These are phyloP conservation scores for Eubasilissa splendida DNA, from an alignment of 2,888 invertebrate species.

Conservation along the genomic window DNA sequence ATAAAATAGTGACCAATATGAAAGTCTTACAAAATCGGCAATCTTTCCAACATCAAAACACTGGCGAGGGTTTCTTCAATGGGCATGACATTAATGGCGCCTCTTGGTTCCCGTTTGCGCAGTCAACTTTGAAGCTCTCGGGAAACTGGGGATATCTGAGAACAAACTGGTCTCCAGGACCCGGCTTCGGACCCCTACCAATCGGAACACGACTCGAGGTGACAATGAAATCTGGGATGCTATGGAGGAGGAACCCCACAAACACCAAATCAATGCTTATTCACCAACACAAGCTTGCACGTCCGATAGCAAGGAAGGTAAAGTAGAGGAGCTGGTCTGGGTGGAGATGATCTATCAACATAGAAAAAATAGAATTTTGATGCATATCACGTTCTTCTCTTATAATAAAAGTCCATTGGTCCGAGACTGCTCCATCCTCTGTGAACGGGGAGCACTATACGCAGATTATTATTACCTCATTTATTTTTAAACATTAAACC, in stretches of 20 bases:
- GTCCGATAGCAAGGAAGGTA: constrained; percentile 49
- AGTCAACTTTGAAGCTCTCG: constrained; percentile 55
- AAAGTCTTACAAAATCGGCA: neutral
- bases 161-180: constrained; percentile 6
- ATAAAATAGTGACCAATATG: too few species aligned
- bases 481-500: too few species aligned
- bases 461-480: too few species aligned
- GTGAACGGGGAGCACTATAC: too few species aligned
- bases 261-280: constrained; percentile 49
- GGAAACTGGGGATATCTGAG: constrained; percentile 48
- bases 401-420: too few species aligned
- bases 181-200: constrained; percentile 18
- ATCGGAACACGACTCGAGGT: constrained; percentile 5
- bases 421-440: too few species aligned
- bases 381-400: too few species aligned
- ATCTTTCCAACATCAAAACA: neutral
- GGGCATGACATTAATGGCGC: constrained; percentile 20
- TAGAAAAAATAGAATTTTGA: too few species aligned
- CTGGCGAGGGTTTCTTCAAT: neutral
- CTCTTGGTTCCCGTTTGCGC: constrained; percentile 39
- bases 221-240: constrained; percentile 46
- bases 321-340: neutral
- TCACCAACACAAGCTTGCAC: constrained; percentile 30
- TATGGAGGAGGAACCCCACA: constrained; percentile 43
- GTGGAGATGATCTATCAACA: too few species aligned